Base-by-base conservation (phyloP, 2,113 vertebrate genomes). In the Callipepla californica region DNA sequence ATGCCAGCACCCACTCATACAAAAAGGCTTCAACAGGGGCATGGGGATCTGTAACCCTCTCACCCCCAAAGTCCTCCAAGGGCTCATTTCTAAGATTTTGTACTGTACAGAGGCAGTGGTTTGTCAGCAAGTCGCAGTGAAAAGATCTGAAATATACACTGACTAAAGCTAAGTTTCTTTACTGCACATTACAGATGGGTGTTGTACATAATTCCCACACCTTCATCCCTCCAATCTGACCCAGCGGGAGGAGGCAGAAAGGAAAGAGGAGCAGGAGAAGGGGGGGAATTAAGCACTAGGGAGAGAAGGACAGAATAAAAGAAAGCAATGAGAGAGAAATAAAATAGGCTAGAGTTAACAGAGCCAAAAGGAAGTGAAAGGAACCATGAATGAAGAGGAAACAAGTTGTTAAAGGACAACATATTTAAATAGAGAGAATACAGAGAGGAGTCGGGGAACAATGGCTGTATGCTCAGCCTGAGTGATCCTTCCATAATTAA, bases 301-400 rank as follows among this genome's bases (percentile, higher is more conserved):
- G 30, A 85, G 40, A 65, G 85, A 82, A 87, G 87, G 32, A 7
- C n/a, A 30, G 32, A 19, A 42, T 44, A 59, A 79, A 93, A 90
- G 83, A 30, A 63, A 84, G 77, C 32, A 90, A 58, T 2, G 20
- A 85, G 34, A 22, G 0, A 48, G 61, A 75, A 92, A 59, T 38
- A 53, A 77, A 96, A 86, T 2, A 93, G 69, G 74, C 44, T 79
- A 34, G 53, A 84, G 86, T 89, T 95, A 95, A 92, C 36, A 83
- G 85, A 88, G 87, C 68, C 82, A 90, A 87, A 93, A 77, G 89
- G 91, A 93, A 92, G 79, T 85, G 81, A 94, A 87, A 9, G 50
- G 92, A 94, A 87, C 94, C 89, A 82, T 55, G 68, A 87, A 90
- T 55, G 63, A 91, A 80, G 81, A 93, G 88, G 87, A 93, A 81